Conservation (phyloP, 2,113 vertebrate genomes). For the Zapus hudsonius region DNA sequence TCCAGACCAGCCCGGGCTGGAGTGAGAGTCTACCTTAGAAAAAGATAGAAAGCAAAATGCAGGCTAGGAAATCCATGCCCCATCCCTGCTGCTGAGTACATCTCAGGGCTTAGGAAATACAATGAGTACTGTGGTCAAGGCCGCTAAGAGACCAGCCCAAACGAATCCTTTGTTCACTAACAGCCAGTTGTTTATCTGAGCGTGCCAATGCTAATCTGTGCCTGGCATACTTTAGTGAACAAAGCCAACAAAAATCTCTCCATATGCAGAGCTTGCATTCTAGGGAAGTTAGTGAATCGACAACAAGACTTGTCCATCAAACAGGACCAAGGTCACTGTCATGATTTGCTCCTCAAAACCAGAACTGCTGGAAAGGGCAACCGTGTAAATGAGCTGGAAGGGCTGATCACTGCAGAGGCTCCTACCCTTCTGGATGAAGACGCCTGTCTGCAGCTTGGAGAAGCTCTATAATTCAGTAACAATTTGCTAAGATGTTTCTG, state of each 20-base stretch:
- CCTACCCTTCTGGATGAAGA: not conserved
- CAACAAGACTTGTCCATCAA: not conserved
- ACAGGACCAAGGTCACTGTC: not conserved
- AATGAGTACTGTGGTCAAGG: not conserved
- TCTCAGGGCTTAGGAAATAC: not conserved
- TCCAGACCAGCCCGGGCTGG: too few relatives aligned
- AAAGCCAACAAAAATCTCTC: not conserved
- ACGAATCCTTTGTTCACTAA: not conserved
- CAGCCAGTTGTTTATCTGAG: not conserved
- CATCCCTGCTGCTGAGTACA: not conserved
- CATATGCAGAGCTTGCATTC: not conserved
- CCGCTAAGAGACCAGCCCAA: not conserved
- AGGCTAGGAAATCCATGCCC: not conserved
- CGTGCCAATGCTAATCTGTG: not conserved
- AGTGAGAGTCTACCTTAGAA: too few relatives aligned
- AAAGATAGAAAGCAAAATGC: not conserved
- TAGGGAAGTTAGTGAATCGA: not conserved
- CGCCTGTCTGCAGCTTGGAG: conserved; percentile 20
- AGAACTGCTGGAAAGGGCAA: not conserved
- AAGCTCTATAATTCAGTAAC: conserved; percentile 65
- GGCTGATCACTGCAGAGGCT: not conserved
- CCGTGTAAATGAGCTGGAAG: not conserved
- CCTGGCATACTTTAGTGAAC: not conserved
- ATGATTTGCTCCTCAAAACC: not conserved
- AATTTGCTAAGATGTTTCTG: conserved; percentile 56